Conservation (phyloP, 1,140 invertebrate genomes). For the Drosophila bipectinata region DNA sequence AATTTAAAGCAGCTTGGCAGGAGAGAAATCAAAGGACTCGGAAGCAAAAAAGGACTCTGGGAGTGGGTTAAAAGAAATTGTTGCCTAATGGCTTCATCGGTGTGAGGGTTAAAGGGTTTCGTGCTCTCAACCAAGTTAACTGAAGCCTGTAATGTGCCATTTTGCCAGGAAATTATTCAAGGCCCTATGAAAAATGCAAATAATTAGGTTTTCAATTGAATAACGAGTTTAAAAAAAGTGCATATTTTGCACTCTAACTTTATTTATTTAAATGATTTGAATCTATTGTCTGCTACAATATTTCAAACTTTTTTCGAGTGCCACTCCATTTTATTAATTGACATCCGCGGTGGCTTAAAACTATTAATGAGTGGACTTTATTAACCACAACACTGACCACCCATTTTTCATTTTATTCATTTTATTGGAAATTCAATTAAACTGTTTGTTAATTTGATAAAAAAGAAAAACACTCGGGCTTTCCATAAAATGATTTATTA, state of each 20-base stretch:
- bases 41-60: constrained; percentile 16
- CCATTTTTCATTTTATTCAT: constrained; percentile 9
- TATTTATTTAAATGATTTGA: background rate
- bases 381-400: constrained; percentile 26
- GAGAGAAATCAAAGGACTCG: constrained; percentile 60
- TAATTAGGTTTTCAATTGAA: background rate
- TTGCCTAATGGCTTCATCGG: constrained; percentile 71
- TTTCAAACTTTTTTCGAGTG: background rate
- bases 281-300: background rate
- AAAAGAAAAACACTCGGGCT: constrained; percentile 12
- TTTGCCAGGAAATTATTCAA: constrained; percentile 18
- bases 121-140: constrained; percentile 1
- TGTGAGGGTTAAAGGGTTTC: constrained; percentile 20
- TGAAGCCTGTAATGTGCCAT: constrained; percentile 47
- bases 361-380: constrained; percentile 17
- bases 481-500: constrained; percentile 66
- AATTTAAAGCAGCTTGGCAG: constrained; percentile 47
- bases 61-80: constrained; percentile 22
- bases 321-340: constrained; percentile 1
- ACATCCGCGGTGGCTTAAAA: background rate
- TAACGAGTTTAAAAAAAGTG: background rate
- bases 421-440: constrained; percentile 64
- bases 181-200: background rate
- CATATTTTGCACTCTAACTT: background rate
- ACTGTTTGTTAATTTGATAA: constrained; percentile 46